Evolutionary conservation across 2,113 vertebrate genomes (phyloP), one percentile per base, ranked within the genome.

Genomic region (Hassar affinis): DNA sequence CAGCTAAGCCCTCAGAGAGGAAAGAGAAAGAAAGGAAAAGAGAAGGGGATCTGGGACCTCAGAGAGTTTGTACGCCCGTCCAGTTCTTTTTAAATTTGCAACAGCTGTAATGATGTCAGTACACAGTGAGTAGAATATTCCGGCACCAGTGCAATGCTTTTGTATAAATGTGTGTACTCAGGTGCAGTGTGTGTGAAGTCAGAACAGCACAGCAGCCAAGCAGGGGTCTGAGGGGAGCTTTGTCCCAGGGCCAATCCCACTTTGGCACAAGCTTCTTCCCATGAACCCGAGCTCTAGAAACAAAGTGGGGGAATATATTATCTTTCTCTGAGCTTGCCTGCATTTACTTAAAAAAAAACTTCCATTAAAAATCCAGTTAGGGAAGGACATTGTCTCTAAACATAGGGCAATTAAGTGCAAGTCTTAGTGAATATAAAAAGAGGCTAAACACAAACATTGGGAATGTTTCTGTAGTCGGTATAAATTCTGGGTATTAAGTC

Each of bases 31-130:
- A 76, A 56, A 82, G 78, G 52, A 25, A 57, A 69, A 59, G 59
- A 42, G 75, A 47, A 38, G 52, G 35, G 78, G 74, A 83, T 77
- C 75, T 84, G 87, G 87, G 84, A 78, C 57, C 72, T 84, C 51
- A 20, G 75, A 76, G 25, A 72, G 83, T 87, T 86, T 84, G 84
- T 85, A 42, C 86, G 79, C 74, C 52, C 77, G 79, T 85, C 85
- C 77, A 85, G 85, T 88, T 89, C 83, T 87, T 81, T 86, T 89
- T 66, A 91, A 92, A 93, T 92, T 92, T 91, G 88, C 92, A 92
- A 90, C 94, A 94, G 94, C 94, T 94, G 94, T 90, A 90, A 90
- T 93, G 94, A 94, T 92, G 92, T 94, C 93, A 94, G 89, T 79
- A 89, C 75, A 87, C 91, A 92, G 89, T 88, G 88, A 89, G 90